Evolutionary conservation across 2,888 invertebrate genomes (phyloP), one percentile per base, ranked within the genome.

Genomic region (Chrysodeixis includens): DNA sequence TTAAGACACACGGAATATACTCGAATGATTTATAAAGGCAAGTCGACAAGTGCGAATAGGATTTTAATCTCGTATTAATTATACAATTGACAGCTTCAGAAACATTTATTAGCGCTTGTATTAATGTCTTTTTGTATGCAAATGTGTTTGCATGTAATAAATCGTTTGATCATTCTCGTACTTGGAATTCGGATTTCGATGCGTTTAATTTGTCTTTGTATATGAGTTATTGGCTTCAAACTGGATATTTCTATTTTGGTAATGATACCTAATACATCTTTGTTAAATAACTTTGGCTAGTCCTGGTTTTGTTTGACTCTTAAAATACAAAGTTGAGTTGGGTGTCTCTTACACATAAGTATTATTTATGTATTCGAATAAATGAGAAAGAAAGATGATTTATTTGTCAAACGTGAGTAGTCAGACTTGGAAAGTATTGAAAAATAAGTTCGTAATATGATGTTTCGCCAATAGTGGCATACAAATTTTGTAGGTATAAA

Each of bases 91-190:
- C 65, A 69, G 74, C 54, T 64, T 62, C 56, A 58, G 59, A 57
- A 68, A 46, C 65, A 65, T 64, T 73, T 55, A 73, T 73, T 73
- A 73, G 58, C 44, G 40, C 52, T 35, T 51, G 49, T 57, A 76
- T 14, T 64, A 62, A 76, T 62, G 54, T 60, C 56, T 77, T 68
- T 73, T 73, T 77, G 74, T 74, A 68, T 74, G 78, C 52, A 70
- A 76, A 76, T 76, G 54, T 52, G 30, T 20, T n/a, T 55, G 56
- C 46, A 52, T 18, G 40, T 64, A 26, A 69, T 75, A 67, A 71
- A 75, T 66, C 58, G 53, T 58, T 62, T 54, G 62, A 56, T 52
- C 26, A 35, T 66, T 65, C 69, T 49, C 51, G 56, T 54, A 44
- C 52, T 57, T 0, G 53, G 62, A 58, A 70, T 64, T 61, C 61